These are phyloP conservation scores for Girardinus metallicus DNA, from an alignment of 2,797 vertebrate genomes.

Conservation along the genomic window DNA sequence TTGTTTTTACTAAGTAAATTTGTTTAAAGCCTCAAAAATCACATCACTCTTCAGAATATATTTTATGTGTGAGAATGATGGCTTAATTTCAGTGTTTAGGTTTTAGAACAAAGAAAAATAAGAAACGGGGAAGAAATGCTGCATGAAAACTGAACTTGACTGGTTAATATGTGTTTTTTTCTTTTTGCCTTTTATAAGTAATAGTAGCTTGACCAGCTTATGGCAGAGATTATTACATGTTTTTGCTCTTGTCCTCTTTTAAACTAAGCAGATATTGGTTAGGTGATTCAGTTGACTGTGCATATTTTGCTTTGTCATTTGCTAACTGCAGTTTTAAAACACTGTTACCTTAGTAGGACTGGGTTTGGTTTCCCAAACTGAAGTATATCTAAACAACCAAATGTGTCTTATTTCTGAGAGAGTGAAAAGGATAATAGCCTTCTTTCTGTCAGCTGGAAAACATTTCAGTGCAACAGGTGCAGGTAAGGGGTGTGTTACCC, in stretches of 20 bases:
- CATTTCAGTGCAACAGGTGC: not conserved
- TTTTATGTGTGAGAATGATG: not conserved
- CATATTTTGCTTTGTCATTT: not conserved
- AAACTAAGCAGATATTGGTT: not conserved
- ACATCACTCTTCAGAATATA: not conserved
- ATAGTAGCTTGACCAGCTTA: not conserved
- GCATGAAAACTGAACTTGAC: not conserved
- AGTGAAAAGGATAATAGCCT: not conserved
- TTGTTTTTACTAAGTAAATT: not conserved
- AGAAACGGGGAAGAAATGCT: not conserved
- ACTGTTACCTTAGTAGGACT: not conserved
- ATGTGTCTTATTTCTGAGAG: not conserved
- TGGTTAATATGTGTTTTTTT: not conserved
- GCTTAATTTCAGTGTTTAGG: not conserved
- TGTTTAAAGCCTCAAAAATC: not conserved
- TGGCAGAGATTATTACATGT: not conserved
- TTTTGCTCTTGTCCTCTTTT: not conserved
- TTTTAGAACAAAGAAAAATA: not conserved
- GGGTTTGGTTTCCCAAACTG: not conserved
- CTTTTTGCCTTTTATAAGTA: not conserved
- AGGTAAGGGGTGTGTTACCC: not conserved
- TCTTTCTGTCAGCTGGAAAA: not conserved
- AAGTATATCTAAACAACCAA: not conserved
- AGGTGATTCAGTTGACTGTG: not conserved
- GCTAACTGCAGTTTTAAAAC: not conserved